phyloP scores from a whole-genome alignment of 2,888 invertebrate species.

The Micropterix aruncella region DNA sequence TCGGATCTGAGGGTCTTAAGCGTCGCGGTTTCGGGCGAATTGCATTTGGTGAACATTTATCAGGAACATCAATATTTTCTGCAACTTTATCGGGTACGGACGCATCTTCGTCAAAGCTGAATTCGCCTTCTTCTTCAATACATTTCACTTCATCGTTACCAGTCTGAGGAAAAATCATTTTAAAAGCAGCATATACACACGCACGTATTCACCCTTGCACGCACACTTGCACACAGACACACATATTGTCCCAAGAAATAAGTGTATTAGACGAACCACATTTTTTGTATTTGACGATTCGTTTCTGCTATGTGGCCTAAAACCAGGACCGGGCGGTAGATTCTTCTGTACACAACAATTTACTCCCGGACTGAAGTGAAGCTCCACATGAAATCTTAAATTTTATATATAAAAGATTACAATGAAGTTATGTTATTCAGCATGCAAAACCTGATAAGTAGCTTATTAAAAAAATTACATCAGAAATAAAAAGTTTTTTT shows the following conservation, averaged over 20 bases:
- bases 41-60: conserved; percentile 15
- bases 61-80: conserved; percentile 25
- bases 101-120: conserved; percentile 27
- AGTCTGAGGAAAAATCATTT: conserved; percentile 27
- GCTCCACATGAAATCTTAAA: conserved; percentile 84
- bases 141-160: conserved; percentile 53
- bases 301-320: conserved; percentile 81
- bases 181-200: conserved; percentile 2
- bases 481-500: conserved; percentile 2
- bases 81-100: conserved; percentile 34
- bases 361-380: conserved; percentile 97
- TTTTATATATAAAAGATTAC: conserved; percentile 15
- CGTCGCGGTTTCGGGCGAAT: conserved; percentile 21
- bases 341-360: conserved; percentile 94
- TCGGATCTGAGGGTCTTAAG: conserved; percentile 53
- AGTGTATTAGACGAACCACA: conserved; percentile 26
- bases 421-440: conserved; percentile 17
- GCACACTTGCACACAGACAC: conserved; percentile 6
- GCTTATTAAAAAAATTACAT: background rate
- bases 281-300: conserved; percentile 55
- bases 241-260: too few species aligned
- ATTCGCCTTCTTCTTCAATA: conserved; percentile 61
- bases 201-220: conserved; percentile 4
- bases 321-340: conserved; percentile 84
- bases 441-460: background rate